Percentiles rank a stretch among this genome's conserved stretches.
Conservation (phyloP, 2,113 vertebrate genomes). For the Todiramphus saurophagus region DNA sequence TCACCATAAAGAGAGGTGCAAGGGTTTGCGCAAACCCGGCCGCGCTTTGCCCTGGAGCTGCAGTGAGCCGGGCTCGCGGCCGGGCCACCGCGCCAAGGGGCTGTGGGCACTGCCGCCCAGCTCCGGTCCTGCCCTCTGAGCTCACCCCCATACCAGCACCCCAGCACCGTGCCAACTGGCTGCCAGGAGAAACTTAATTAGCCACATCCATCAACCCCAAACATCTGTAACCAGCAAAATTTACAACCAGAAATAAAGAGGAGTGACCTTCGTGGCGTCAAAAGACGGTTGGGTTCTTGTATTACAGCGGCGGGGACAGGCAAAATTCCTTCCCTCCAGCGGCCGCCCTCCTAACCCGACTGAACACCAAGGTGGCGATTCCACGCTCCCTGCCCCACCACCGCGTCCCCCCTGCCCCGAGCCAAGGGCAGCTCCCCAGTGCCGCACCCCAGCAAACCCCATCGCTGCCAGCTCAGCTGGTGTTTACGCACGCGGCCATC, state of each 20-base stretch:
- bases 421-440: not conserved
- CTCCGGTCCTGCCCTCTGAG: not conserved
- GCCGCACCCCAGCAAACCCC: not conserved
- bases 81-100: fast-evolving
- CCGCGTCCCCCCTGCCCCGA: not conserved
- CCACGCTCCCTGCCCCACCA: slow-evolving; percentile 18
- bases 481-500: not conserved
- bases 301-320: slow-evolving; percentile 61
- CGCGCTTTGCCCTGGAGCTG: not conserved
- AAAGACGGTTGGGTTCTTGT: slow-evolving; percentile 73
- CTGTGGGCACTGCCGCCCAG: fast-evolving
- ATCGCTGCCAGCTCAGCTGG: not conserved
- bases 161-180: slow-evolving; percentile 30
- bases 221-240: slow-evolving; percentile 68
- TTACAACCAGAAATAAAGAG: slow-evolving; percentile 71
- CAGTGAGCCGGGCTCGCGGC: fast-evolving
- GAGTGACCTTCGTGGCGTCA: slow-evolving; percentile 65
- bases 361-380: slow-evolving; percentile 57
- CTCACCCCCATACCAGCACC: not conserved
- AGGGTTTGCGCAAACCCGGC: not conserved
- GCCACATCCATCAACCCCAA: slow-evolving; percentile 34
- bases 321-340: slow-evolving; percentile 73
- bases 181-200: slow-evolving; percentile 53
- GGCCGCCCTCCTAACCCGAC: slow-evolving; percentile 60
- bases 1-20: not conserved